Conservation (phyloP, 2,797 vertebrate species). For the Mycteria americana region DNA sequence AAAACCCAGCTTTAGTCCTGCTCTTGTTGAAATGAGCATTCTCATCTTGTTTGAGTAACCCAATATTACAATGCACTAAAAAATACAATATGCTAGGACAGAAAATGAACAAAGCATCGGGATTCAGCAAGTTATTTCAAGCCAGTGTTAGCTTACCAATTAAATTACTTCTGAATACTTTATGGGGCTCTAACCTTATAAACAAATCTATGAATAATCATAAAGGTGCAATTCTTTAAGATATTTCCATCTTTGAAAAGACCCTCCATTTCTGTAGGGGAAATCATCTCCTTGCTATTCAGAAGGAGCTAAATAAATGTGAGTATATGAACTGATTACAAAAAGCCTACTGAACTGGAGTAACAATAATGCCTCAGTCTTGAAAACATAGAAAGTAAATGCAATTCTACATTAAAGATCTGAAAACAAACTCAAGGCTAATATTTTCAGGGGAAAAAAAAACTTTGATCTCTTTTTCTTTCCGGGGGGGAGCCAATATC, state of each 20-base stretch:
- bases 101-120: background rate
- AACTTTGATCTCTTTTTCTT: conserved; percentile 66
- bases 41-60: background rate
- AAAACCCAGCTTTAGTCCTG: background rate
- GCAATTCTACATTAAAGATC: conserved; percentile 66
- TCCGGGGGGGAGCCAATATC: conserved; percentile 57
- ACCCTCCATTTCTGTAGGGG: conserved; percentile 24
- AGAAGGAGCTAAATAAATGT: conserved; percentile 53
- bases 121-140: background rate
- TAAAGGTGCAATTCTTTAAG: conserved; percentile 22
- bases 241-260: conserved; percentile 47
- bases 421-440: conserved; percentile 69
- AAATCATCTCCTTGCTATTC: conserved; percentile 49
- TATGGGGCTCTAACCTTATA: background rate
- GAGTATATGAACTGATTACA: conserved; percentile 15
- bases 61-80: background rate
- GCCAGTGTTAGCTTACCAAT: background rate
- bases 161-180: background rate
- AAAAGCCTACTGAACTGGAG: conserved; percentile 33
- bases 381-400: conserved; percentile 63
- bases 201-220: conserved; percentile 42
- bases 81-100: background rate
- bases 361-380: conserved; percentile 63
- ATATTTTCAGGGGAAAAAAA: conserved; percentile 46
- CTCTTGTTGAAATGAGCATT: background rate